phyloP scores from a whole-genome alignment of 2,888 invertebrate species.

The Drosophila dives region DNA sequence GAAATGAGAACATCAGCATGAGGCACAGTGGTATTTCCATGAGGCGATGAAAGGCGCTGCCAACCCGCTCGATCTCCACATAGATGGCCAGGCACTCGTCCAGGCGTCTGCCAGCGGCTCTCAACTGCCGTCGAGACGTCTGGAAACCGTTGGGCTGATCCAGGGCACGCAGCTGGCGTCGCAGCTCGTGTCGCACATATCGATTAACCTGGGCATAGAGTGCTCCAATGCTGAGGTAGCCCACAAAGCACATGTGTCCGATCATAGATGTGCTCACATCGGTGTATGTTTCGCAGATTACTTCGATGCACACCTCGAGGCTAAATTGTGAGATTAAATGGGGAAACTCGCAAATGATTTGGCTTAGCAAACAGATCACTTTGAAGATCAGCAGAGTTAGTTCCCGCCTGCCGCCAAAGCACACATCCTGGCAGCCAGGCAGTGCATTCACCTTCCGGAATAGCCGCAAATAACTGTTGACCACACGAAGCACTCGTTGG shows the following conservation, averaged over 20 bases:
- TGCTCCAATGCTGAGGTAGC: conserved; percentile 56
- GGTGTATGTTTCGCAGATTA: conserved; percentile 25
- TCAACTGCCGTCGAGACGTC: conserved; percentile 22
- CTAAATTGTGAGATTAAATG: background rate
- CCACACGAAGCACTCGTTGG: conserved; percentile 32
- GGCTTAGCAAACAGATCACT: conserved; percentile 30
- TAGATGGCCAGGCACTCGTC: conserved; percentile 55
- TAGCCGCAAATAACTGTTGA: conserved; percentile 45
- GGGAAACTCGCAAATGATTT: conserved; percentile 18
- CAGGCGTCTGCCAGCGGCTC: conserved; percentile 31
- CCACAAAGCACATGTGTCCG: conserved; percentile 52
- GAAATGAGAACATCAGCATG: conserved; percentile 35
- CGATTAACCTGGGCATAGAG: conserved; percentile 50
- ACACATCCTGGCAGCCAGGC: background rate
- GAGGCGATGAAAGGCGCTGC: conserved; percentile 42
- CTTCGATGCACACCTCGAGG: fast-evolving
- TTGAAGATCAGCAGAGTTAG: conserved; percentile 41
- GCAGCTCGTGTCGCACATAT: conserved; percentile 51
- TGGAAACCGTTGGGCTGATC: conserved; percentile 11
- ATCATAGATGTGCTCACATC: conserved; percentile 25
- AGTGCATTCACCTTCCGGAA: conserved; percentile 38
- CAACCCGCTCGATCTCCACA: conserved; percentile 48
- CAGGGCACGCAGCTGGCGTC: conserved; percentile 38
- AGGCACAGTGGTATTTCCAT: conserved; percentile 49
- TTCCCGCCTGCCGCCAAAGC: conserved; percentile 53